phyloP scores from a whole-genome alignment of 2,113 vertebrate genomes.

The Rhea pennata region DNA sequence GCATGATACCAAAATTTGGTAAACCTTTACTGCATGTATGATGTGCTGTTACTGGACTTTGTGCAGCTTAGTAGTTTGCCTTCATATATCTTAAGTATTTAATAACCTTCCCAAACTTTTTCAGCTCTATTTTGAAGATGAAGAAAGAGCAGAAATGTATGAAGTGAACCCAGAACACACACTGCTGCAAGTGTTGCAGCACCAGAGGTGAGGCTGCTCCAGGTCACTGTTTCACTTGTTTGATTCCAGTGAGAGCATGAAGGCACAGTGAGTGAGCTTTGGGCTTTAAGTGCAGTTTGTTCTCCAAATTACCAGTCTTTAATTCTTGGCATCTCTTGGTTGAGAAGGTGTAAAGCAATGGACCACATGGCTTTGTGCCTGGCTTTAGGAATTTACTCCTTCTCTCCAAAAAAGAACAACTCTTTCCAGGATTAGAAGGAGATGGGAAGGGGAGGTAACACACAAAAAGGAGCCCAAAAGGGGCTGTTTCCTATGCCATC shows the following conservation, averaged over 20 bases:
- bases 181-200: slow-evolving; percentile 83
- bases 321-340: neutral
- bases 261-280: neutral
- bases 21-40: neutral
- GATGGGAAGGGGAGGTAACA: neutral
- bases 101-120: neutral
- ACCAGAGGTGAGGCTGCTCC: slow-evolving; percentile 81
- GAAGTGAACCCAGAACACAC: slow-evolving; percentile 75
- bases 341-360: neutral
- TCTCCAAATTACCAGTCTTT: neutral
- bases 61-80: neutral
- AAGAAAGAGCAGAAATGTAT: slow-evolving; percentile 78
- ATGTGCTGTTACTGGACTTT: neutral
- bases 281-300: neutral
- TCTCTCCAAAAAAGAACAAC: accelerated
- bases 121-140: slow-evolving; percentile 93
- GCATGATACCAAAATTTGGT: neutral
- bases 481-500: neutral
- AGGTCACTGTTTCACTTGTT: neutral
- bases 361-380: neutral
- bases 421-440: neutral
- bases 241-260: neutral
- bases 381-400: accelerated
- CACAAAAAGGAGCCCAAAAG: neutral
- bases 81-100: neutral